Evolutionary conservation across 1,140 invertebrate genomes (phyloP).

Genomic region (Arctopsyche grandis): DNA sequence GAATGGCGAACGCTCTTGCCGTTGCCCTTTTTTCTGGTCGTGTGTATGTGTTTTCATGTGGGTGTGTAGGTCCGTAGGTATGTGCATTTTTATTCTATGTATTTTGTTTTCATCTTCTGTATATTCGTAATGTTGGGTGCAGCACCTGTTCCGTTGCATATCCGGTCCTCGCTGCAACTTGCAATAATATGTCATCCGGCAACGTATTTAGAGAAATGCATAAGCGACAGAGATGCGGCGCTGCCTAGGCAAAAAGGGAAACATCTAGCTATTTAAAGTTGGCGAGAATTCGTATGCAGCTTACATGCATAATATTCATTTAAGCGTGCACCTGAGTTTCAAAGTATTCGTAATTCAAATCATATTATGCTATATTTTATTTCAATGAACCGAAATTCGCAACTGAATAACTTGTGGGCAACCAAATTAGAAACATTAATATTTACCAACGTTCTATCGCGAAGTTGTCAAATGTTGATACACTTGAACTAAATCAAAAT

Average conservation of each 20-base stretch:
- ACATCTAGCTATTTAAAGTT: background rate
- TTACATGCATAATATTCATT: too few relatives aligned
- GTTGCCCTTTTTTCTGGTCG: conserved; percentile 21
- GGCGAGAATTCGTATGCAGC: background rate
- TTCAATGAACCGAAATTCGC: too few relatives aligned
- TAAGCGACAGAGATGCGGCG: conserved; percentile 23
- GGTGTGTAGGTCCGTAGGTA: too few relatives aligned
- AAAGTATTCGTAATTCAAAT: too few relatives aligned
- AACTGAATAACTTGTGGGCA: too few relatives aligned
- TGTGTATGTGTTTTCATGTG: too few relatives aligned
- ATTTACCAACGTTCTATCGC: background rate
- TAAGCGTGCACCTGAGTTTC: too few relatives aligned
- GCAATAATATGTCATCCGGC: conserved; percentile 48
- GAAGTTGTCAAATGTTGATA: conserved; percentile 23
- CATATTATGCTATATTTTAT: too few relatives aligned
- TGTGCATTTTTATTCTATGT: conserved; percentile 21
- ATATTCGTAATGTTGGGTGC: conserved; percentile 34
- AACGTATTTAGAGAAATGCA: conserved; percentile 42
- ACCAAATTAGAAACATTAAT: too few relatives aligned
- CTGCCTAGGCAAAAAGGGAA: conserved; percentile 11
- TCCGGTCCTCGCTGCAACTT: conserved; percentile 44
- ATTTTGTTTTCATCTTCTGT: conserved; percentile 18
- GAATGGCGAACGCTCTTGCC: conserved; percentile 7
- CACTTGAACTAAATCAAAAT: background rate
- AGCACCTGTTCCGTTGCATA: conserved; percentile 48